phyloP scores from a whole-genome alignment of 2,113 vertebrate genomes.

The Eurypyga helias region DNA sequence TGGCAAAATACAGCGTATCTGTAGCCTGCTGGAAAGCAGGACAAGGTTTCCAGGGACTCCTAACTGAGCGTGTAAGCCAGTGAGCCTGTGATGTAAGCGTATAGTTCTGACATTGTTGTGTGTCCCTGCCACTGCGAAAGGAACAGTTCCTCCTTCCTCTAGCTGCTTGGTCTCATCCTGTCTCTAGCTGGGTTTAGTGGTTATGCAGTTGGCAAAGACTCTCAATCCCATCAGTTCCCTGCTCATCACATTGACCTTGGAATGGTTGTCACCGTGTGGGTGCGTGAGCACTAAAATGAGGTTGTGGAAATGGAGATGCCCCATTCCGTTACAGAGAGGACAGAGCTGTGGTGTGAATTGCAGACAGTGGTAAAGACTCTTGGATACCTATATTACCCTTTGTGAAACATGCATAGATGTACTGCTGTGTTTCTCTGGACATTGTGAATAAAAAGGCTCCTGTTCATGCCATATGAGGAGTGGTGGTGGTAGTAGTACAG shows the following conservation, averaged over 20 bases:
- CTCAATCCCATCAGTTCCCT: not conserved
- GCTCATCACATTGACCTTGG: not conserved
- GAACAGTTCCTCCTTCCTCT: not conserved
- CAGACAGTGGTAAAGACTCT: not conserved
- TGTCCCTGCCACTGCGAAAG: not conserved
- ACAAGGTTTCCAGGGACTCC: not conserved
- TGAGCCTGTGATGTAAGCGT: not conserved
- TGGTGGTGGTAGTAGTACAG: not conserved
- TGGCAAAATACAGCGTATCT: not conserved
- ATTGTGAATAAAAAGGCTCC: not conserved
- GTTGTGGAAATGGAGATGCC: not conserved
- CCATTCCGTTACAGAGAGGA: not conserved
- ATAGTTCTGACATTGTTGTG: not conserved
- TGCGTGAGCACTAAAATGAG: not conserved
- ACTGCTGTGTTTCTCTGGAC: not conserved
- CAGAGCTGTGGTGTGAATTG: not conserved
- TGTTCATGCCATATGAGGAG: not conserved
- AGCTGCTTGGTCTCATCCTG: not conserved
- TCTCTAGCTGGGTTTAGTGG: not conserved
- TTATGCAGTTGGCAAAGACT: not conserved
- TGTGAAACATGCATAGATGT: not conserved
- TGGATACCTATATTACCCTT: not conserved
- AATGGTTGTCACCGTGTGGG: not conserved
- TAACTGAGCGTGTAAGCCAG: not conserved
- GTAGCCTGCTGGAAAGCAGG: not conserved